A percentile compares a stretch with the other conserved stretches of the same genome.
Conservation (phyloP, 2,888 invertebrate genomes). For the Drosophila algonquin region DNA sequence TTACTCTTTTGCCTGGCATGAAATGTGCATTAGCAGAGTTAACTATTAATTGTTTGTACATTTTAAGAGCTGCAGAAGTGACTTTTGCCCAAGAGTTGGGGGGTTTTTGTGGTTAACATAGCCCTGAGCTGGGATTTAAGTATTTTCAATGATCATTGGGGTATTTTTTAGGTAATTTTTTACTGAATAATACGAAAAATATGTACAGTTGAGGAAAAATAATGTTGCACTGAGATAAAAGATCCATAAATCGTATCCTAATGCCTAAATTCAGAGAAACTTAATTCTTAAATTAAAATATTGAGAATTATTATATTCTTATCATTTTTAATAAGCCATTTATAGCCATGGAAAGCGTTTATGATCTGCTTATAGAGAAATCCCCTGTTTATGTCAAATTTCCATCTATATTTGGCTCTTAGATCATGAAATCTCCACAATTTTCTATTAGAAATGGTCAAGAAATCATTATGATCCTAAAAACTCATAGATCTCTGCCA, state of each 20-base stretch:
- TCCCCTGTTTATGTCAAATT: background rate
- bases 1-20: slow-evolving; percentile 65
- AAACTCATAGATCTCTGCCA: background rate
- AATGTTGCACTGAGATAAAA: no score
- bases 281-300: no score
- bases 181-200: no score
- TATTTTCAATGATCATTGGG: background rate
- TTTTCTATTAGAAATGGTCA: background rate
- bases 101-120: slow-evolving; percentile 13
- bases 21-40: slow-evolving; percentile 72
- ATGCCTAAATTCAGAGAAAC: no score
- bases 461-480: background rate
- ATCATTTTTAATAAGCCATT: no score
- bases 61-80: slow-evolving; percentile 50
- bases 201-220: no score
- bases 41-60: slow-evolving; percentile 70
- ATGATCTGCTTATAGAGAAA: background rate
- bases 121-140: background rate
- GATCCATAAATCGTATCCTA: no score
- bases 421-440: background rate
- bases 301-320: background rate
- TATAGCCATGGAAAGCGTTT: no score
- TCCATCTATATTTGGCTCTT: background rate
- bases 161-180: background rate
- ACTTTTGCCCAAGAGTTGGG: background rate